Percentiles rank a stretch among this genome's conserved stretches.
Evolutionary conservation across 2,888 invertebrate species (phyloP).

Genomic region (Pharmacophagus antenor): DNA sequence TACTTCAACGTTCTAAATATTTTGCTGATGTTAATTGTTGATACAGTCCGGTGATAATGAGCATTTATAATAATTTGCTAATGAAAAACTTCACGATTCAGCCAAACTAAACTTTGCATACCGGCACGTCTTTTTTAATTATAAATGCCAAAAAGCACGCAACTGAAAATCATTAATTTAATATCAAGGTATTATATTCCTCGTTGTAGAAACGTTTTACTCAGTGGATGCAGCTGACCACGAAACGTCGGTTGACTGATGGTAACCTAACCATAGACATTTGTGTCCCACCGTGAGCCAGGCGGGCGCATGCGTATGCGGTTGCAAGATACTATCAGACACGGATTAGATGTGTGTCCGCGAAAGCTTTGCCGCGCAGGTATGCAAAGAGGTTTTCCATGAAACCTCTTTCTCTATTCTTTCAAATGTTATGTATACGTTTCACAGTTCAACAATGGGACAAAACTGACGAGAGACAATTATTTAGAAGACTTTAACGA

Average conservation of each 20-base stretch:
- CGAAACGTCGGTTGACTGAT: conserved; percentile 30
- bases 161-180: background rate
- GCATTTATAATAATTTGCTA: too few species aligned
- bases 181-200: background rate
- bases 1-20: too few species aligned
- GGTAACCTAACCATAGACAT: conserved; percentile 26
- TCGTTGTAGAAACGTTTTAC: conserved; percentile 33
- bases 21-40: too few species aligned
- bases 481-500: too few species aligned
- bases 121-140: too few species aligned
- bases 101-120: too few species aligned
- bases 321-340: conserved; percentile 21
- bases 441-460: background rate
- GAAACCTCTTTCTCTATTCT: conserved; percentile 22
- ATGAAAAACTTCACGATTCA: too few species aligned
- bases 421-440: background rate
- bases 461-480: too few species aligned
- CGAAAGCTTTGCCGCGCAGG: conserved; percentile 16
- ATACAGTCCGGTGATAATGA: too few species aligned
- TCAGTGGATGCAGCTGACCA: conserved; percentile 35
- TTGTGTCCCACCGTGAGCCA: conserved; percentile 23
- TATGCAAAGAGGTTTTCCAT: conserved; percentile 20
- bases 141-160: too few species aligned
- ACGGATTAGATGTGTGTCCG: conserved; percentile 19
- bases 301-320: conserved; percentile 9